These are phyloP conservation scores for Stenotaenia linearis DNA, from an alignment of 2,888 invertebrate species.

Conservation along the genomic window DNA sequence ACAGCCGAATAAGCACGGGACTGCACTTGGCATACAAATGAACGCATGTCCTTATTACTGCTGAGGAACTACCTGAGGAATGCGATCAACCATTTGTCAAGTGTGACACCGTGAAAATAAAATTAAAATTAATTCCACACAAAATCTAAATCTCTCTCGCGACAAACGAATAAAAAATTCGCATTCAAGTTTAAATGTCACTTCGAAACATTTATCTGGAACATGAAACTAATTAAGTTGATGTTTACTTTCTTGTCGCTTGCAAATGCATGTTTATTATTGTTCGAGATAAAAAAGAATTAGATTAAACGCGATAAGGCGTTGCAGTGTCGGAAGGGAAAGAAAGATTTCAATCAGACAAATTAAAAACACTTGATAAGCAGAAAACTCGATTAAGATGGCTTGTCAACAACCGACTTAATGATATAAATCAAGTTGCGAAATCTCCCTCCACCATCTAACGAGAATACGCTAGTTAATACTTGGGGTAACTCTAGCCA, in stretches of 20 bases:
- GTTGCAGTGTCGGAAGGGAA: background rate
- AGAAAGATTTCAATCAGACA: background rate
- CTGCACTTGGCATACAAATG: slow-evolving; percentile 17
- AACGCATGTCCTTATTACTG: background rate
- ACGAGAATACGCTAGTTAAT: background rate
- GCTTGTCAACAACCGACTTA: background rate
- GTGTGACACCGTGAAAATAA: background rate
- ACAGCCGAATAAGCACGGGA: slow-evolving; percentile 6
- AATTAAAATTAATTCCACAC: background rate
- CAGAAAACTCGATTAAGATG: slow-evolving; percentile 17
- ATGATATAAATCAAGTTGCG: background rate
- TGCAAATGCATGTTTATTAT: background rate
- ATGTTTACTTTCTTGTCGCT: background rate
- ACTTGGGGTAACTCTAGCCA: background rate
- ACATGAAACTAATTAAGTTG: background rate
- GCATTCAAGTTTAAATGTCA: background rate
- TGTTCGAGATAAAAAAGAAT: background rate
- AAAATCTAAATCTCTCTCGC: background rate
- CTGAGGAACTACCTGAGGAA: slow-evolving; percentile 21
- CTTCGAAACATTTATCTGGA: background rate
- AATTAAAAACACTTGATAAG: background rate
- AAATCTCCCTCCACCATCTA: background rate
- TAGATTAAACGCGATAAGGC: background rate
- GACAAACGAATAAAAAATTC: background rate
- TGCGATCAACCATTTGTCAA: slow-evolving; percentile 12